phyloP scores from a whole-genome alignment of 2,797 vertebrate species.

The Bothrops alternatus region DNA sequence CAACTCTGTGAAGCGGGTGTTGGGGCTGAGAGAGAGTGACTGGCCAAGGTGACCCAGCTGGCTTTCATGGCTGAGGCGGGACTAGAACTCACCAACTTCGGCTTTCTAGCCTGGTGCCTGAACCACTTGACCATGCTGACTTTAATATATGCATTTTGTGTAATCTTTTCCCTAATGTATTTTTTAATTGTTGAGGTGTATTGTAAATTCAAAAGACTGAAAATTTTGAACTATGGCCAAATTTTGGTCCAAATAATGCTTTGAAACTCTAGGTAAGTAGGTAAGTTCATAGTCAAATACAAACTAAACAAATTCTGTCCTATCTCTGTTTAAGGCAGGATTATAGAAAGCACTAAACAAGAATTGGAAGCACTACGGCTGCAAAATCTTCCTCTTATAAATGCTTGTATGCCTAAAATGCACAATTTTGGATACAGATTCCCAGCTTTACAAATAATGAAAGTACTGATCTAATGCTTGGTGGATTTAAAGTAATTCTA shows the following conservation, averaged over 20 bases:
- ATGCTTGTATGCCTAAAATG: neutral
- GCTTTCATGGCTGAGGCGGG: neutral
- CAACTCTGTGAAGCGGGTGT: neutral
- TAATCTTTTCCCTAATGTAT: neutral
- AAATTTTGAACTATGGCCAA: neutral
- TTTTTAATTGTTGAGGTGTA: neutral
- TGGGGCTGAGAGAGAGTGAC: neutral
- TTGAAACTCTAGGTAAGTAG: neutral
- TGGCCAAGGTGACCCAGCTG: neutral
- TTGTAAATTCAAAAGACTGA: neutral
- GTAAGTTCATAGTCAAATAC: neutral
- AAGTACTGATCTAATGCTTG: neutral
- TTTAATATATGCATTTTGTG: neutral
- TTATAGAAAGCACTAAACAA: neutral
- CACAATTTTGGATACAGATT: neutral
- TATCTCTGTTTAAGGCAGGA: neutral
- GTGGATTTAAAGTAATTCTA: neutral
- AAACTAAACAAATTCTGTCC: neutral
- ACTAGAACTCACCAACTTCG: neutral
- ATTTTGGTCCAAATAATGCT: neutral
- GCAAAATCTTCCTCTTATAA: neutral
- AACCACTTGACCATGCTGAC: neutral
- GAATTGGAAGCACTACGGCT: neutral
- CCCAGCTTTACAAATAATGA: neutral
- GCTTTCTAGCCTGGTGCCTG: neutral